Base-by-base conservation (phyloP, 2,888 invertebrate genomes). In the Nematopogon swammerdamellus region DNA sequence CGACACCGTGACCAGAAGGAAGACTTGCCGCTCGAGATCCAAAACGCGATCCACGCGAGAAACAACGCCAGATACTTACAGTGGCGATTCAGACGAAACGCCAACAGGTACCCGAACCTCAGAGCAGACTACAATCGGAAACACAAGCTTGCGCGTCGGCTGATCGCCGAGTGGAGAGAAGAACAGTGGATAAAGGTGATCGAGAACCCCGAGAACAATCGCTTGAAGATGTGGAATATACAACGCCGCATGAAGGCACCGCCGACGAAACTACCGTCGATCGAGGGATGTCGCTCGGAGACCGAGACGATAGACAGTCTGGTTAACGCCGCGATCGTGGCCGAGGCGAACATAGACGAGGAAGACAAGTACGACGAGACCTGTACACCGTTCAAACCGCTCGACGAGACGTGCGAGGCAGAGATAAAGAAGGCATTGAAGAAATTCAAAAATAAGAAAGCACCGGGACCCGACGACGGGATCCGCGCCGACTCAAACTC, bases 401-500 rank as follows among this genome's bases (percentile, higher is more conserved):
- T 53, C 3, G 51, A 51, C n/a, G 44, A 36, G 1, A 49, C 51
- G 10, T 49, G 49, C 1, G 36, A 30, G 17, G 16, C 44, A 1
- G 52, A 51, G 46, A n/a, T 54, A n/a, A 19, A 8, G 36, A 10
- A 8, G 6, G 45, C 49, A 16, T n/a, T 46, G 3, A 29, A 46
- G 14, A 16, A 30, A 1, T 52, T 52, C 18, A 52, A 52, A 49
- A 52, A 52, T 16, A 50, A 48, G 14, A 51, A 51, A 29, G 49
- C 52, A 1, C 51, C 51, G 5, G 51, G 54, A 1, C 52, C 52
- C 1, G 36, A 36, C 10, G 52, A 54, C 19, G 36, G 20, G 14
- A 52, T 52, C 14, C 51, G 46, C 43, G 50, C 50, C 3, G 52
- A 50, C 50, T 54, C 19, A 52, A 52, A 51, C 51, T 51, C 4